Evolutionary conservation across 2,113 vertebrate genomes (phyloP), one percentile per base, ranked within the genome.

Genomic region (Burhinus oedicnemus): DNA sequence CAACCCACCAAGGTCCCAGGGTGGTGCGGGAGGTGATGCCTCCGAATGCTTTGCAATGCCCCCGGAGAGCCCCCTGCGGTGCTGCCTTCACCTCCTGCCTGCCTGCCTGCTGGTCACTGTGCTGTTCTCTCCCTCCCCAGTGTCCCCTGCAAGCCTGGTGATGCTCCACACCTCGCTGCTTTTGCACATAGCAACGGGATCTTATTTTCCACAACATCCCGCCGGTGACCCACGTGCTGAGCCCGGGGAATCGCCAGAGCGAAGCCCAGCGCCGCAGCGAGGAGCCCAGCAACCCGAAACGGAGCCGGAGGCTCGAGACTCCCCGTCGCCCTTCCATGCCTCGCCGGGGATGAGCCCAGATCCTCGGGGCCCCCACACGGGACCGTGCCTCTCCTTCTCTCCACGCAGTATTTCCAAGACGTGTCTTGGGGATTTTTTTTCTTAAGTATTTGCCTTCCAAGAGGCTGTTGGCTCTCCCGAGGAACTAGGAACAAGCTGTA

Each of bases 91-190:
- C 64, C 79, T 45, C 19, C 9, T 21, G 12, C 54, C 27, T 18
- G 13, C 58, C 60, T 15, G 8, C 52, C 4, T 15, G 8, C 52
- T 4, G 0, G 26, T 96, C 77, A 94, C 77, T 0, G 20, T 5
- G 40, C 88, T 9, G 42, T 65, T 87, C 95, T 83, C 65, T 83
- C 36, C 62, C 82, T 95, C 91, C 75, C 26, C 98, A 99, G 99
- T 99, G 99, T 98, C 99, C 99, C 95, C 98, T 99, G 94, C 99
- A 99, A 98, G 99, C 99, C 93, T 99, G 99, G 99, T 99, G 99
- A 99, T 98, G 96, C 94, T 95, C 89, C 98, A 97, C 98, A 98
- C 96, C 97, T 97, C 98, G 98, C 98, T 98, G 98, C 97, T 84
- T 98, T 92, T 91, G 97, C 98, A 98, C 98, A 83, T 96, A 94